Evolutionary conservation across 2,797 vertebrate species (phyloP).

Genomic region (Eulemur mongoz): DNA sequence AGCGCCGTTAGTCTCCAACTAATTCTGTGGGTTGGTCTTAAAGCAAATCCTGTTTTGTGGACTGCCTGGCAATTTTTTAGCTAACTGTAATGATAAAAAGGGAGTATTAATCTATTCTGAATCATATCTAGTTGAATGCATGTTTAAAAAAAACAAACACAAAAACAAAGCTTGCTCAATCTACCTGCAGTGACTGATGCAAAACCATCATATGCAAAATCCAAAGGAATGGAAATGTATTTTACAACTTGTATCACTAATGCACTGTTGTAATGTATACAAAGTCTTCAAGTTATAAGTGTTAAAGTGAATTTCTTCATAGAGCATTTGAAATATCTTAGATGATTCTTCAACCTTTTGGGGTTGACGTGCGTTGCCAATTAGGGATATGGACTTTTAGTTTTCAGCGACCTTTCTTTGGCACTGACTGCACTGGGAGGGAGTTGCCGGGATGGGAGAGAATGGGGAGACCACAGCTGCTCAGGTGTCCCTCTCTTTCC

Average conservation of each 20-base stretch:
- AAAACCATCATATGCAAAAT: constrained; percentile 95
- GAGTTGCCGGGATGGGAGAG: constrained; percentile 71
- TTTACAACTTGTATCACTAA: constrained; percentile 91
- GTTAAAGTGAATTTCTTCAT: constrained; percentile 82
- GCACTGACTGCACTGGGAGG: constrained; percentile 54
- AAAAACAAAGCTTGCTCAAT: constrained; percentile 94
- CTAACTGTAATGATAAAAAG: constrained; percentile 93
- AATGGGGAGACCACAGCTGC: constrained; percentile 65
- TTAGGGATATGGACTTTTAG: constrained; percentile 74
- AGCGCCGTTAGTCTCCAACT: constrained; percentile 93
- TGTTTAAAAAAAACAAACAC: constrained; percentile 90
- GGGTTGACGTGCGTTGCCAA: constrained; percentile 81
- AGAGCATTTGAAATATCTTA: constrained; percentile 81
- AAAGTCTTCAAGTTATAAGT: constrained; percentile 83
- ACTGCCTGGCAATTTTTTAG: constrained; percentile 97
- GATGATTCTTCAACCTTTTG: constrained; percentile 84
- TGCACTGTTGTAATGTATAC: constrained; percentile 91
- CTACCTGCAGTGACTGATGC: constrained; percentile 96
- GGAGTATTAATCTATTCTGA: constrained; percentile 92
- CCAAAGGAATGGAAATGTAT: constrained; percentile 91
- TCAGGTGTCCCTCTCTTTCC: constrained; percentile 66
- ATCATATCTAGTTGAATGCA: constrained; percentile 95
- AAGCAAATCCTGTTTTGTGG: constrained; percentile 93
- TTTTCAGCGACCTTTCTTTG: constrained; percentile 78
- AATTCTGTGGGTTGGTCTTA: constrained; percentile 89